These are phyloP conservation scores for Mythimna lalbum DNA, from an alignment of 2,888 invertebrate species.

Conservation along the genomic window DNA sequence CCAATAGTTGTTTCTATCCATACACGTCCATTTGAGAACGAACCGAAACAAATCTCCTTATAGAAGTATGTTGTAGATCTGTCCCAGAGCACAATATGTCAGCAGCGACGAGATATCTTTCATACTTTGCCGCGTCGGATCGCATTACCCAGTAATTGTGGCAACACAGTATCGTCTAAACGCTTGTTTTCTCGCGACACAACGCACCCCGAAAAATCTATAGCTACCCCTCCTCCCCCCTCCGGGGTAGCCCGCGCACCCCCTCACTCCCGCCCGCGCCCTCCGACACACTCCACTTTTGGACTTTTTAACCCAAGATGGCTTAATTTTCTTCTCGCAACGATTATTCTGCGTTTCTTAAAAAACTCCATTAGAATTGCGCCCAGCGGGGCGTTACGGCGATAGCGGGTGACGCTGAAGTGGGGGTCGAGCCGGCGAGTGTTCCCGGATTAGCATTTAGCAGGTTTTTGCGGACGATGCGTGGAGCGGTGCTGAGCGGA, in stretches of 20 bases:
- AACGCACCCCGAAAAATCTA: slow-evolving; percentile 84
- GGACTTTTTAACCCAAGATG: slow-evolving; percentile 88
- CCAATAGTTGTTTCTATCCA: too few species aligned
- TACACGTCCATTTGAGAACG: background rate
- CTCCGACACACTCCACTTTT: slow-evolving; percentile 76
- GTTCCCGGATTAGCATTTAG: slow-evolving; percentile 78
- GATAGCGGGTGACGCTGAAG: slow-evolving; percentile 55
- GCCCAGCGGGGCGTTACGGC: slow-evolving; percentile 65
- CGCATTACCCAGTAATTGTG: slow-evolving; percentile 56
- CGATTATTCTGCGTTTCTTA: slow-evolving; percentile 81
- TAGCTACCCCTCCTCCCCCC: slow-evolving; percentile 68
- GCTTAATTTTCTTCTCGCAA: slow-evolving; percentile 85
- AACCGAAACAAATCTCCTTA: background rate
- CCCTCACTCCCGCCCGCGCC: slow-evolving; percentile 48
- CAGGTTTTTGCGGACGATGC: slow-evolving; percentile 72
- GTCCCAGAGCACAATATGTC: background rate
- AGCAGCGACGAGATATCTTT: background rate
- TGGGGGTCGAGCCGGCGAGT: slow-evolving; percentile 60
- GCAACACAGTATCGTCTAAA: slow-evolving; percentile 74
- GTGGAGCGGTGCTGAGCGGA: slow-evolving; percentile 61
- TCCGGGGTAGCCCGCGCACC: slow-evolving; percentile 41
- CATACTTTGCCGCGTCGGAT: slow-evolving; percentile 10
- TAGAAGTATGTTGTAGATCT: background rate
- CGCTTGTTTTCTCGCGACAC: slow-evolving; percentile 78
- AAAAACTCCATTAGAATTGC: slow-evolving; percentile 83